A percentile compares a stretch with the other conserved stretches of the same genome.
Evolutionary conservation across 1,140 invertebrate species (phyloP).

Genomic region (Oreohelix idahoensis): DNA sequence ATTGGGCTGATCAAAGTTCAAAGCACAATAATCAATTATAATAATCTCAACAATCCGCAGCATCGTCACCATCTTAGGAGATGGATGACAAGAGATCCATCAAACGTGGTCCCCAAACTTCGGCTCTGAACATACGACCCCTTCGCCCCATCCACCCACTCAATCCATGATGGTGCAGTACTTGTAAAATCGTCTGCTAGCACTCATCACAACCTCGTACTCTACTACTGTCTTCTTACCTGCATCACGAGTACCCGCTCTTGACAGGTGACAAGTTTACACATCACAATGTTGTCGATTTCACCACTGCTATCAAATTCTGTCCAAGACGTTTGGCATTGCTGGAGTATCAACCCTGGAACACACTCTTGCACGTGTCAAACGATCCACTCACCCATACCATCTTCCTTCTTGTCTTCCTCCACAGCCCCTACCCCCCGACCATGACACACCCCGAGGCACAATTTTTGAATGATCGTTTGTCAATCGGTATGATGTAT

Average conservation of each 20-base stretch:
- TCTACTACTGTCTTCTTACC: background rate
- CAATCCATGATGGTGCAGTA: no score
- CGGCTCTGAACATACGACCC: no score
- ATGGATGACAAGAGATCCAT: background rate
- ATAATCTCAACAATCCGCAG: background rate
- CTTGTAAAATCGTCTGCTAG: no score
- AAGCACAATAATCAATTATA: background rate
- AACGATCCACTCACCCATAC: background rate
- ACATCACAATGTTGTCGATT: background rate
- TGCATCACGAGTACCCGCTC: background rate
- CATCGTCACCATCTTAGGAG: background rate
- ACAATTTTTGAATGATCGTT: background rate
- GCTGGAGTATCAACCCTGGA: background rate
- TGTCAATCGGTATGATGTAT: background rate
- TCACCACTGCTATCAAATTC: background rate
- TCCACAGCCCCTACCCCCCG: background rate
- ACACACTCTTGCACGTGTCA: constrained; percentile 3
- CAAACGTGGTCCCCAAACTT: background rate
- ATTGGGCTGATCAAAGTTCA: background rate
- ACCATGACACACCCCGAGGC: background rate
- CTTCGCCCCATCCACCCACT: no score
- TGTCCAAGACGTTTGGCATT: background rate
- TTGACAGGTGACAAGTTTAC: background rate
- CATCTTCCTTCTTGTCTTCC: no score
- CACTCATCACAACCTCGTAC: background rate